A percentile compares a stretch with the other conserved stretches of the same genome.
phyloP scores from a whole-genome alignment of 2,113 vertebrate genomes.

The Melanocharis versteri region DNA sequence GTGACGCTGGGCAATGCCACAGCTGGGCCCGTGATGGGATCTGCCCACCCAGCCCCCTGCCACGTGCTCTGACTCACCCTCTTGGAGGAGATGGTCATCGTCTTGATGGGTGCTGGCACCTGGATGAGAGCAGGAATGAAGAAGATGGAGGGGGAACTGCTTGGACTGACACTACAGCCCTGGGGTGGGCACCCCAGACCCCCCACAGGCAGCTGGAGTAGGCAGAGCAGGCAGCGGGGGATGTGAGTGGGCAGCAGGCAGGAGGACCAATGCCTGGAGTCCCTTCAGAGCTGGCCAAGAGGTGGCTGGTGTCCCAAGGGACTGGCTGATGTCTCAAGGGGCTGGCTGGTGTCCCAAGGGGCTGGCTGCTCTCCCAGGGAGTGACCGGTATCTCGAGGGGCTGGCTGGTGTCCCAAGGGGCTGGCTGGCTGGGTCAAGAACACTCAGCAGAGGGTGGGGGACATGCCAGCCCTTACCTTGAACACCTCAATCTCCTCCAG shows the following conservation, averaged over 20 bases:
- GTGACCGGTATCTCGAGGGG: neutral
- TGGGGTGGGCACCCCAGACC: neutral
- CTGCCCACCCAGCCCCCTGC: neutral
- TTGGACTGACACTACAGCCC: neutral
- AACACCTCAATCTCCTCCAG: constrained; percentile 97
- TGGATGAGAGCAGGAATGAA: constrained; percentile 46
- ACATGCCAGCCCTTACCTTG: constrained; percentile 76
- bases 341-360: neutral
- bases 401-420: neutral
- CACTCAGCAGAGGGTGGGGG: neutral
- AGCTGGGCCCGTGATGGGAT: rapidly evolving
- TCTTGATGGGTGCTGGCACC: constrained; percentile 90
- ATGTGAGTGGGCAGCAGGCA: neutral
- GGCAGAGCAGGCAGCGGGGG: neutral
- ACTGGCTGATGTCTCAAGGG: neutral
- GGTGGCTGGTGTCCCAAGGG: neutral
- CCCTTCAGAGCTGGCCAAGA: neutral
- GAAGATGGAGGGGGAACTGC: neutral
- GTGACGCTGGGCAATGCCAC: rapidly evolving
- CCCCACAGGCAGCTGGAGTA: neutral
- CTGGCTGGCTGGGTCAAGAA: neutral
- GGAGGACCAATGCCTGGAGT: neutral
- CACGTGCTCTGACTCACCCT: constrained; percentile 73
- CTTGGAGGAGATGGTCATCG: constrained; percentile 98
- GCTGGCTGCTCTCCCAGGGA: neutral